Evolutionary conservation across 2,888 invertebrate species (phyloP), one percentile per base, ranked within the genome.

Genomic region (Diadegma fenestrale): DNA sequence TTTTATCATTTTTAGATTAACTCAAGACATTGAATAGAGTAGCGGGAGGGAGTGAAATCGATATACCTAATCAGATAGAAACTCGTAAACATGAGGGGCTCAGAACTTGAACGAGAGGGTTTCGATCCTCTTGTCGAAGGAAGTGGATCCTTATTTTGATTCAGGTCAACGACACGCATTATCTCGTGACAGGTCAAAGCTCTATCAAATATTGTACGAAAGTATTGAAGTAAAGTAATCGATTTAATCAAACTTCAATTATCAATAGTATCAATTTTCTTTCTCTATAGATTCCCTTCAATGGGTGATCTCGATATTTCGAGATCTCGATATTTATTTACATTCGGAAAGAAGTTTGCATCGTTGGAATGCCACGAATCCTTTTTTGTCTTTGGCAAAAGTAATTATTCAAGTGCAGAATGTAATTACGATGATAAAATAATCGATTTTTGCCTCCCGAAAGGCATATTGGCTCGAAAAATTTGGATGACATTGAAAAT

Each of bases 41-140:
- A 6, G 8, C 0, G 8, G 37, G 37, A 1, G 10, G 37, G 37
- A 41, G 58, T 26, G 37, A 80, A 72, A 82, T 77, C 76, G 69
- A 86, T 82, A 73, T 43, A 58, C 64, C 63, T 79, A 84, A 87
- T 69, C 77, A 68, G 79, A 86, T 77, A 82, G 69, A 80, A 82
- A 85, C 69, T 77, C 79, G 77, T 84, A 83, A 82, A 86, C 75
- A 72, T 68, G 54, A 45, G 61, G 63, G 58, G 58, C 17, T n/a
- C 12, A 58, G n/a, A 33, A 66, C 33, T 64, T 54, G 33, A 58
- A 69, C 17, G 22, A 7, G 30, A 26, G 68, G 64, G 51, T 37
- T 41, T 19, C 41, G 12, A 30, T 43, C 30, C 41, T 10, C n/a
- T 17, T n/a, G 33, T 63, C 4, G 51, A 51, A 48, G n/a, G 45